A percentile compares a stretch with the other conserved stretches of the same genome.
Evolutionary conservation across 2,113 vertebrate species (phyloP).

Genomic region (Paracyprichromis sp.): DNA sequence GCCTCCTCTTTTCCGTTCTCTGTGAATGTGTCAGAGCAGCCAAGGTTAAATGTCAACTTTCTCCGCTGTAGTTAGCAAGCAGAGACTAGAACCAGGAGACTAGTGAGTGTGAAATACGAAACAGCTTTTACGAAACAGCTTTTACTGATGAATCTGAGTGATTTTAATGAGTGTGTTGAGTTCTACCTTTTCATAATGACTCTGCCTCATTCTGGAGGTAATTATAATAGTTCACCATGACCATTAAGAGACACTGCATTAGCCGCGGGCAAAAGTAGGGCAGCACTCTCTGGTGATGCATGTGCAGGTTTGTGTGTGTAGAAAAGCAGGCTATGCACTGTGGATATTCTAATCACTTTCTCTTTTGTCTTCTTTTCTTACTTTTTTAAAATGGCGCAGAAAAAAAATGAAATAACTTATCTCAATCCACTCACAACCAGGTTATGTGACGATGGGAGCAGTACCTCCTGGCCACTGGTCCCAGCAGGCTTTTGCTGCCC

Average conservation of each 20-base stretch:
- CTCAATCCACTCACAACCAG: constrained; percentile 54
- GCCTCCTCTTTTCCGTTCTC: neutral
- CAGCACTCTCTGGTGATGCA: constrained; percentile 53
- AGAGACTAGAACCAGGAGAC: neutral
- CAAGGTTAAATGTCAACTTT: constrained; percentile 12
- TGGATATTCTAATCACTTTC: neutral
- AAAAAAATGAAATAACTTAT: neutral
- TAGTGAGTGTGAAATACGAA: constrained; percentile 25
- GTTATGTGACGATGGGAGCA: constrained; percentile 98
- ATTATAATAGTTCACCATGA: constrained; percentile 54
- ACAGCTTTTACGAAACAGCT: constrained; percentile 26
- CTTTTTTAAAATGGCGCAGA: neutral
- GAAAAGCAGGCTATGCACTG: neutral
- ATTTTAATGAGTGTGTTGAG: constrained; percentile 55
- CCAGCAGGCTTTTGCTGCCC: constrained; percentile 87
- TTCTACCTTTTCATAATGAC: constrained; percentile 41
- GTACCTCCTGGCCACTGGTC: constrained; percentile 94
- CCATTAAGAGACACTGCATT: constrained; percentile 55
- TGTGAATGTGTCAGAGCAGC: neutral
- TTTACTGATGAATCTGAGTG: constrained; percentile 34
- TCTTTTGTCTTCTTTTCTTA: neutral
- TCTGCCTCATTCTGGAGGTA: constrained; percentile 50
- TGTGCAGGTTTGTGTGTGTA: constrained; percentile 9
- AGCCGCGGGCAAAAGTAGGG: constrained; percentile 56
- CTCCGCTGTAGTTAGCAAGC: constrained; percentile 1